Evolutionary conservation across 2,797 vertebrate genomes (phyloP).

Genomic region (Margarornis squamiger): DNA sequence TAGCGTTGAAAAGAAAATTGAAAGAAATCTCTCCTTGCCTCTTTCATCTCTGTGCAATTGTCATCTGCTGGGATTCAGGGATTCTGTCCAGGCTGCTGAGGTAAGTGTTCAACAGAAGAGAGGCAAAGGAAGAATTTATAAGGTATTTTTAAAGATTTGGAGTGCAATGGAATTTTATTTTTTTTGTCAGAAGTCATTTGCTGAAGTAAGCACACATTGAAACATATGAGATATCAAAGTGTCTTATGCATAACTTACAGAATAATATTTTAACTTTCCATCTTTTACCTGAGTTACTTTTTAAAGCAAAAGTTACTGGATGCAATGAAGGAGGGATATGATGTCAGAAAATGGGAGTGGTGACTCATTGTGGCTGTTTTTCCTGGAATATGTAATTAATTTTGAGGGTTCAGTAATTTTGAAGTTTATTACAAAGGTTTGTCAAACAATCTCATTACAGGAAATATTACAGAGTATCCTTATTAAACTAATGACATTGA

Average conservation of each 20-base stretch:
- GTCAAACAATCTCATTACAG: background rate
- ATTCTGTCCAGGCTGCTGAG: background rate
- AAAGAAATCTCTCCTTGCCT: background rate
- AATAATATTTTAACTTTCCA: background rate
- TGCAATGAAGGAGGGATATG: background rate
- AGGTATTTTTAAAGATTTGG: background rate
- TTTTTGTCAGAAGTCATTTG: background rate
- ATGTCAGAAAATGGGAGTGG: background rate
- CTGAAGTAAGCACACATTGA: background rate
- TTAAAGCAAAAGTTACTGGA: background rate
- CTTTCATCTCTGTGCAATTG: background rate
- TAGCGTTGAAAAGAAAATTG: background rate
- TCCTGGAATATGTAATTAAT: background rate
- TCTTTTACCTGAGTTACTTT: rapidly evolving
- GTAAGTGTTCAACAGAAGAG: background rate
- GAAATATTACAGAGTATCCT: background rate
- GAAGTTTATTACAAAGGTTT: background rate
- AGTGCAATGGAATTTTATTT: background rate
- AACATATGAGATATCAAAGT: background rate
- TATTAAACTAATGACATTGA: slow-evolving; percentile 37
- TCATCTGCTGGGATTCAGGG: background rate
- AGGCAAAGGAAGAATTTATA: background rate
- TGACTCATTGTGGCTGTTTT: background rate
- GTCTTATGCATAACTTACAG: background rate
- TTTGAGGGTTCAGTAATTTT: background rate